These are phyloP conservation scores for Drosophila tropicalis DNA, from an alignment of 1,140 invertebrate species.

Conservation along the genomic window DNA sequence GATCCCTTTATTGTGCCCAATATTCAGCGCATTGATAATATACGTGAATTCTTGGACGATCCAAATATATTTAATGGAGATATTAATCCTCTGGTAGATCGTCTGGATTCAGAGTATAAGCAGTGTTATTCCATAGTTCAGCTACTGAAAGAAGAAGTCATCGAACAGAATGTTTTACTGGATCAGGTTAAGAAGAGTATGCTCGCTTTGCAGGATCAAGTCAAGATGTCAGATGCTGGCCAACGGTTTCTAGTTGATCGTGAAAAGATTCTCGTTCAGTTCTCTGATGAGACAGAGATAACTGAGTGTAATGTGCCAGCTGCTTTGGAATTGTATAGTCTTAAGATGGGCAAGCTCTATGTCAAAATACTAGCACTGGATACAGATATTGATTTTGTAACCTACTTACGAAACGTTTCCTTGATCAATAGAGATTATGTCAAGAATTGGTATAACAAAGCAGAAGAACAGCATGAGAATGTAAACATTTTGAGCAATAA, in stretches of 20 bases:
- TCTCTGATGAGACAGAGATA: constrained; percentile 39
- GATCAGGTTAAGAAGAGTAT: constrained; percentile 45
- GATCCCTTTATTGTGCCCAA: constrained; percentile 31
- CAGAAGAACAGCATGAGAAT: constrained; percentile 3
- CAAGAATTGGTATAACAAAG: constrained; percentile 17
- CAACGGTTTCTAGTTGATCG: background rate
- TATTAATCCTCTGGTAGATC: constrained; percentile 23
- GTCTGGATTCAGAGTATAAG: constrained; percentile 19
- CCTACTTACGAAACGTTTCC: constrained; percentile 39
- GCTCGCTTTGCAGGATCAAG: constrained; percentile 32
- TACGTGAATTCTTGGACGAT: constrained; percentile 34
- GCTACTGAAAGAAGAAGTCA: constrained; percentile 21
- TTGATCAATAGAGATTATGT: constrained; percentile 38
- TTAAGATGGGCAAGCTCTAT: constrained; percentile 45
- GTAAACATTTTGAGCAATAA: background rate
- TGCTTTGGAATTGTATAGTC: constrained; percentile 37
- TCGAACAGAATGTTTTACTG: constrained; percentile 22
- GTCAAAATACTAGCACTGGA: constrained; percentile 44
- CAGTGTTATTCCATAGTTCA: constrained; percentile 33
- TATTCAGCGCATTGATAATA: constrained; percentile 32
- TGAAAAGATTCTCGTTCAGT: constrained; percentile 32
- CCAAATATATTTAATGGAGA: constrained; percentile 24
- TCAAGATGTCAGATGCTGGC: constrained; percentile 7
- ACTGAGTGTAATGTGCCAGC: constrained; percentile 30
- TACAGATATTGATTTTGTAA: constrained; percentile 45